Evolutionary conservation across 1,140 invertebrate species (phyloP), one percentile per base, ranked within the genome.

Genomic region (Rhagoletis zephyria): DNA sequence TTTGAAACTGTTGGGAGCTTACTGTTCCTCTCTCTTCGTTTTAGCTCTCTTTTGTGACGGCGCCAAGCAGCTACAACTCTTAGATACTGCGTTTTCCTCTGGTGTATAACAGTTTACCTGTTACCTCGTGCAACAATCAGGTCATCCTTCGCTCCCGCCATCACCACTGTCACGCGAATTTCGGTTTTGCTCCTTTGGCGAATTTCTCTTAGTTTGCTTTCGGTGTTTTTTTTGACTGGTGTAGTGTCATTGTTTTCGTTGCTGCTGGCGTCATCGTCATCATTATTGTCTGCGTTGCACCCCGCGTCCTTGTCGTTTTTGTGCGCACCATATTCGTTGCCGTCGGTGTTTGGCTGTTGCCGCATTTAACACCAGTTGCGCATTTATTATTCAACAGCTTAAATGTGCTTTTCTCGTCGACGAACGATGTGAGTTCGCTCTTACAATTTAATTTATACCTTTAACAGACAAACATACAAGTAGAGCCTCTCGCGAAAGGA

Each of bases 311-410:
- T 56, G 48, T 59, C 10, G 51, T 60, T 60, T n/a, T 65, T 65
- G 64, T 65, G 16, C 1, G 7, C 30, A 14, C 30, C 30, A 65
- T 65, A 12, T n/a, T 40, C 1, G 51, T n/a, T 60, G 51, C 59
- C 30, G 85, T 85, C 42, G 59, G 40, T 61, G 85, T 51, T 63
- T 48, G 85, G 42, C 51, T 30, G 85, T 63, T 45, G 85, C 85
- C 60, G 59, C 60, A 64, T 90, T 90, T 74, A 90, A 92, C 91
- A 92, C 91, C 91, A 92, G 91, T 92, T 92, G 91, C 91, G 91
- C 91, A 92, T 92, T 92, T 92, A 92, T 92, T 92, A 92, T 92
- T 89, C 91, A 92, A 87, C 87, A 87, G 87, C 70, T 87, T 61
- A 81, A 65, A 87, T 87, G 61, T 70, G 86, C 64, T 87, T 70